Conservation (phyloP, 2,888 invertebrate genomes). For the Cyrtodaria siliqua region DNA sequence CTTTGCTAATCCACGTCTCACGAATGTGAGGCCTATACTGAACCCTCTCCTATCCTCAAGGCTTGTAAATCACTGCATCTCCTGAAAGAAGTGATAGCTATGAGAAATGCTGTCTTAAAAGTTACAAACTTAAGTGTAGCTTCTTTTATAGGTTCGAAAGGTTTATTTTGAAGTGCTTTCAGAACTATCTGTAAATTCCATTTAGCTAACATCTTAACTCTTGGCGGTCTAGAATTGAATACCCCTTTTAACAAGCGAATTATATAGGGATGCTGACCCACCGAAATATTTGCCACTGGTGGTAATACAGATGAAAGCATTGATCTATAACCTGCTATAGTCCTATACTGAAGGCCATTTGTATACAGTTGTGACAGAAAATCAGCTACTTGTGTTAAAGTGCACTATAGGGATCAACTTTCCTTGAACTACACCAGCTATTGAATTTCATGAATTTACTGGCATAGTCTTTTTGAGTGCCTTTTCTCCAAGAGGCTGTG, state of each 20-base stretch:
- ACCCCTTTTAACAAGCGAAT: constrained; percentile 24
- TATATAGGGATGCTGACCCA: constrained; percentile 34
- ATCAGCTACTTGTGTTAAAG: constrained; percentile 32
- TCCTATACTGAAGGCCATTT: constrained; percentile 30
- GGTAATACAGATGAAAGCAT: constrained; percentile 34
- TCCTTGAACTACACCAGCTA: constrained; percentile 13
- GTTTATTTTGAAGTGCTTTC: constrained; percentile 4
- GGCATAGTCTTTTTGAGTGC: constrained; percentile 10
- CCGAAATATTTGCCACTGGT: constrained; percentile 22
- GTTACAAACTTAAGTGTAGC: constrained; percentile 13
- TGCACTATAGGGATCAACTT: constrained; percentile 20
- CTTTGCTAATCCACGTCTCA: constrained; percentile 5
- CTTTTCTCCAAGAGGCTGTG: not conserved
- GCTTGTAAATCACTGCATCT: constrained; percentile 14
- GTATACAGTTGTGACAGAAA: constrained; percentile 24
- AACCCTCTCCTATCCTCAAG: constrained; percentile 10
- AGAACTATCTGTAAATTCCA: constrained; percentile 31
- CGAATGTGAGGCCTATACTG: constrained; percentile 5
- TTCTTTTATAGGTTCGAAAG: constrained; percentile 23
- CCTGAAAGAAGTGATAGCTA: constrained; percentile 11
- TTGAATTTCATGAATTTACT: constrained; percentile 9
- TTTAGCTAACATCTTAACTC: constrained; percentile 22
- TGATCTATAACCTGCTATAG: constrained; percentile 27
- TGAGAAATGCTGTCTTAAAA: constrained; percentile 16
- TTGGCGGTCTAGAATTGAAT: constrained; percentile 18